phyloP scores from a whole-genome alignment of 2,113 vertebrate species.

The Mustela lutreola region DNA sequence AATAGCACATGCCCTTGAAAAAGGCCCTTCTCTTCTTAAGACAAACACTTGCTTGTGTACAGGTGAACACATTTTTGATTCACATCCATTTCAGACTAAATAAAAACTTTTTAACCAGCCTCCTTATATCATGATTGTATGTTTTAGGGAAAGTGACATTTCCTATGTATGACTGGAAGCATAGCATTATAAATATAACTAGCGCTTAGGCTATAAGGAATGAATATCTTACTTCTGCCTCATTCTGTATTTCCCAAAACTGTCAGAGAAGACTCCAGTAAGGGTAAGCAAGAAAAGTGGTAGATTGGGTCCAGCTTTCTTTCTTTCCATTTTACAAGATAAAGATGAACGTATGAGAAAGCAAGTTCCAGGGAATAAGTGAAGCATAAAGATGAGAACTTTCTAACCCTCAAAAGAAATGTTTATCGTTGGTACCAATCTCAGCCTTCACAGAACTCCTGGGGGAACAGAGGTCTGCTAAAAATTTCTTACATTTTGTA shows the following conservation, averaged over 20 bases:
- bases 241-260: conserved; percentile 65
- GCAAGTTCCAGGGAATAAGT: conserved; percentile 52
- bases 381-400: conserved; percentile 52
- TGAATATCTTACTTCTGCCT: conserved; percentile 49
- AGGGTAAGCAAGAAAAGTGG: conserved; percentile 51
- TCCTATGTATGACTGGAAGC: neutral
- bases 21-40: neutral
- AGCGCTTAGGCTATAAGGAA: conserved; percentile 25
- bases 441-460: neutral
- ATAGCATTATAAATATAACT: conserved; percentile 54
- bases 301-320: conserved; percentile 17
- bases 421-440: neutral
- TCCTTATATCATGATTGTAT: conserved; percentile 60
- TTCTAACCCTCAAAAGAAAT: conserved; percentile 26
- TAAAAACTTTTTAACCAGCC: neutral
- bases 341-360: conserved; percentile 51
- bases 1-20: neutral
- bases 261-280: conserved; percentile 42
- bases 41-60: neutral
- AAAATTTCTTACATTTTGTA: conserved; percentile 54
- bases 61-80: conserved; percentile 41
- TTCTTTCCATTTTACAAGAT: conserved; percentile 68
- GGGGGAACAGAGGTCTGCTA: neutral
- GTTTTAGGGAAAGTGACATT: conserved; percentile 66
- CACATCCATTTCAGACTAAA: neutral